Evolutionary conservation across 1,140 invertebrate genomes (phyloP).

Genomic region (Sitobion miscanthi): DNA sequence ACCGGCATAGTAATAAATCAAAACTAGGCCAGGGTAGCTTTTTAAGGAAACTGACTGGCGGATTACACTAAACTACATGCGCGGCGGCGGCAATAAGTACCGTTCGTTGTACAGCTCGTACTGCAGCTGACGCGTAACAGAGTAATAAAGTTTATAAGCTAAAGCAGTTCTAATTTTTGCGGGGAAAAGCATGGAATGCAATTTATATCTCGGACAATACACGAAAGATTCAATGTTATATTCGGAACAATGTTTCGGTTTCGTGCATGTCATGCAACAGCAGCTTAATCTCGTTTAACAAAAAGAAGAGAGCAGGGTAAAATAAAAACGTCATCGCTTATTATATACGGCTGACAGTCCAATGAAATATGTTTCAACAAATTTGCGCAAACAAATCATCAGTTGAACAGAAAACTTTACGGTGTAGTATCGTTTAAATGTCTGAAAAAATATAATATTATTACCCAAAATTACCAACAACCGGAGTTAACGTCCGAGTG

Average conservation of each 20-base stretch:
- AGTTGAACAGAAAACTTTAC: constrained; percentile 10
- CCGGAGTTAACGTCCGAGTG: not conserved
- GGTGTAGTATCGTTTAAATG: not conserved
- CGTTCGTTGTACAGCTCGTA: not conserved
- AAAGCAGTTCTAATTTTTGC: not conserved
- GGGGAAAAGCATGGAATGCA: not conserved
- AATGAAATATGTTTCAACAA: constrained; percentile 9
- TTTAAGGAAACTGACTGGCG: not conserved
- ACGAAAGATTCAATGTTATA: constrained; percentile 1
- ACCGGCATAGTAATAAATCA: not conserved
- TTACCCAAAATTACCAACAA: not conserved
- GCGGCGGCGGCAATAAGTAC: not conserved
- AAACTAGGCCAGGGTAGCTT: not conserved
- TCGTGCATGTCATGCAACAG: constrained; percentile 14
- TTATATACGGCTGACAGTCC: not conserved
- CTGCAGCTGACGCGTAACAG: constrained; percentile 1
- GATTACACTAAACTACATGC: not conserved
- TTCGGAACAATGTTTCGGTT: not conserved
- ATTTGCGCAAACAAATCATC: constrained; percentile 20
- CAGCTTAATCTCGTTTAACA: constrained; percentile 9
- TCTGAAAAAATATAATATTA: not conserved
- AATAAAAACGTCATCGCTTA: constrained; percentile 25
- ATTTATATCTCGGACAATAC: constrained; percentile 25
- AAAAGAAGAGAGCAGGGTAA: not conserved
- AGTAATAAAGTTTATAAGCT: constrained; percentile 24